Evolutionary conservation across 2,797 vertebrate species (phyloP).

Genomic region (Phalanger gymnotis): DNA sequence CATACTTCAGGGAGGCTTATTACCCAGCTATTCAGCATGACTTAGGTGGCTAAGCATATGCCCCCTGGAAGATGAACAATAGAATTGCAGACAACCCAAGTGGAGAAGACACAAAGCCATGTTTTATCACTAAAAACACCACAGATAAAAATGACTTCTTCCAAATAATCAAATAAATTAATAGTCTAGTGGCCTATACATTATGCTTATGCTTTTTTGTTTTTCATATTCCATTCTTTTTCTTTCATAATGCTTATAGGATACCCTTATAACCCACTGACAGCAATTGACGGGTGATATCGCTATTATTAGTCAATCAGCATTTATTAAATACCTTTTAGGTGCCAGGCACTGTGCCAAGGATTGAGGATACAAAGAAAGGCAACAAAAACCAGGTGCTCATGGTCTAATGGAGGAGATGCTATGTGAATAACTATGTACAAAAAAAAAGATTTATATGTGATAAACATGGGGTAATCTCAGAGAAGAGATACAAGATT

Average conservation of each 20-base stretch:
- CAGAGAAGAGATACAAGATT: background rate
- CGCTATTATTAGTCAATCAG: background rate
- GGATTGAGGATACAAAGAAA: background rate
- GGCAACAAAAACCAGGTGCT: background rate
- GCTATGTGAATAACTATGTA: background rate
- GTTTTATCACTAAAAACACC: background rate
- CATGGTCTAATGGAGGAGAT: background rate
- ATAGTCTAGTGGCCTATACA: background rate
- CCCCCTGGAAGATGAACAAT: background rate
- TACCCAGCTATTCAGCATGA: background rate
- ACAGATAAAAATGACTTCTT: background rate
- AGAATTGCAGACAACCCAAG: background rate
- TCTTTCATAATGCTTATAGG: background rate
- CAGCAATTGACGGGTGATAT: background rate
- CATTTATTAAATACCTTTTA: background rate
- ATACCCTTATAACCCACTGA: background rate
- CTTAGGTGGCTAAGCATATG: background rate
- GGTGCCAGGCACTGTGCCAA: background rate
- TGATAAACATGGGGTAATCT: background rate
- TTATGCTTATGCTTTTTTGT: background rate
- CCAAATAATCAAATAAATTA: background rate
- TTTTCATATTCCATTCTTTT: background rate
- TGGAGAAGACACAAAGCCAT: background rate
- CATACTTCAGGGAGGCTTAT: background rate
- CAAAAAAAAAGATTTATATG: background rate